Percentiles rank a stretch among this genome's conserved stretches.
phyloP scores from a whole-genome alignment of 2,113 vertebrate species.

The Cacatua alba region DNA sequence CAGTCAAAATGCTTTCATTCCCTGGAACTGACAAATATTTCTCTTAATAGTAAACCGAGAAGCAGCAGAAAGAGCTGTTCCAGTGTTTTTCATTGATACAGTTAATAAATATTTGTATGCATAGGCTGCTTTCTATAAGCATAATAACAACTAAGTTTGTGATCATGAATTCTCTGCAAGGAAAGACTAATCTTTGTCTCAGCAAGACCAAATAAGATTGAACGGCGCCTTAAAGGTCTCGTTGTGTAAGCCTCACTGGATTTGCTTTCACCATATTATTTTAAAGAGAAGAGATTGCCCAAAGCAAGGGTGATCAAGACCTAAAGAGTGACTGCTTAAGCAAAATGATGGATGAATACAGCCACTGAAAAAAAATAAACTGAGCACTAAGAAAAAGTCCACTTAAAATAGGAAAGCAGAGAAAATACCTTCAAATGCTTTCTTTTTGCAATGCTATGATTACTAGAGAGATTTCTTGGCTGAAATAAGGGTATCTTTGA shows the following conservation, averaged over 20 bases:
- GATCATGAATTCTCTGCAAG: neutral
- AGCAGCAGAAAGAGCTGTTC: neutral
- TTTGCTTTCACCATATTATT: constrained; percentile 36
- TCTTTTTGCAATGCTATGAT: neutral
- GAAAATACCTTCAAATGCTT: neutral
- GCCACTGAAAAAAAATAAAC: neutral
- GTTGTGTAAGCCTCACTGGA: constrained; percentile 47
- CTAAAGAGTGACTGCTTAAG: constrained; percentile 40
- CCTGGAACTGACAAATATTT: neutral
- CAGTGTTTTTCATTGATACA: neutral
- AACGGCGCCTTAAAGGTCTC: constrained; percentile 37
- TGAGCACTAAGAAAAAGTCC: neutral
- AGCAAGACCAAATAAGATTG: constrained; percentile 27
- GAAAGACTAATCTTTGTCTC: constrained; percentile 19
- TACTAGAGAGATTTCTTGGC: neutral
- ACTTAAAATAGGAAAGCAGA: neutral
- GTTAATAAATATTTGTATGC: neutral
- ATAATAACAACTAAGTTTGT: neutral
- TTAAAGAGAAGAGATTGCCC: constrained; percentile 45
- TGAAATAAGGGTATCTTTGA: neutral
- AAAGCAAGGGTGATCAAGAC: constrained; percentile 62
- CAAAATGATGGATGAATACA: constrained; percentile 43
- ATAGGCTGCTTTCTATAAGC: neutral
- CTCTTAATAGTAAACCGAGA: neutral
- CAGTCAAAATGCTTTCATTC: neutral